Evolutionary conservation across 1,140 invertebrate genomes (phyloP).

Genomic region (Drosophila jambulina): DNA sequence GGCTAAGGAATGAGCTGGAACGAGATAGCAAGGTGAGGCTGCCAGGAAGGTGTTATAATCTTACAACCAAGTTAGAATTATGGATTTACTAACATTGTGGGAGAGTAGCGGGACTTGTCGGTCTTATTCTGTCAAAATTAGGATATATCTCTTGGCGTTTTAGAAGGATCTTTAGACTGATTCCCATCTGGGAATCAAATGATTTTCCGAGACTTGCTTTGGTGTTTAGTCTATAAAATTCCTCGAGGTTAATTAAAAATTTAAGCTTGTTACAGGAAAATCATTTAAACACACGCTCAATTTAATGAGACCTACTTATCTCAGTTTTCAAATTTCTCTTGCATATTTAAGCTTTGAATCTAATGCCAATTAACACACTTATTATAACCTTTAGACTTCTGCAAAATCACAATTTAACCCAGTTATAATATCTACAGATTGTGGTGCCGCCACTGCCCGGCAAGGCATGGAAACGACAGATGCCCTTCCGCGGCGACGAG

Average conservation of each 20-base stretch:
- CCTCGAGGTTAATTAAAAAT: neutral
- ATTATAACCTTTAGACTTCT: neutral
- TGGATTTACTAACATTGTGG: neutral
- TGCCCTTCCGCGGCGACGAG: conserved; percentile 99
- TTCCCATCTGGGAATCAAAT: neutral
- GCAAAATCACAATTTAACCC: conserved; percentile 4
- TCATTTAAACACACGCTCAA: too few species aligned
- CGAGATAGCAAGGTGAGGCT: conserved; percentile 97
- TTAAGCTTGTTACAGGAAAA: too few species aligned
- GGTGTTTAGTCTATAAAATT: neutral
- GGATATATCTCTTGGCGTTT: neutral
- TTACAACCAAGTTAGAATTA: accelerated
- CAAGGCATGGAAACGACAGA: conserved; percentile 98
- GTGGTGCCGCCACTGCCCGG: conserved; percentile 98
- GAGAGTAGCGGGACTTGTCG: neutral
- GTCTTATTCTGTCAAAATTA: too few species aligned
- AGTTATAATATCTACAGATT: conserved; percentile 88
- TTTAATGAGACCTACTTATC: too few species aligned
- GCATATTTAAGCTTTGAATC: neutral
- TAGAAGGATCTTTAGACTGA: too few species aligned
- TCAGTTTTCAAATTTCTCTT: neutral
- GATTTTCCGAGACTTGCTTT: neutral
- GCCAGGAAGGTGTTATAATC: neutral
- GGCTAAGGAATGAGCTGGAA: conserved; percentile 99
- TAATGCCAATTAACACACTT: neutral